Conservation (phyloP, 2,888 invertebrate genomes). For the Ennomos fuscantarius region DNA sequence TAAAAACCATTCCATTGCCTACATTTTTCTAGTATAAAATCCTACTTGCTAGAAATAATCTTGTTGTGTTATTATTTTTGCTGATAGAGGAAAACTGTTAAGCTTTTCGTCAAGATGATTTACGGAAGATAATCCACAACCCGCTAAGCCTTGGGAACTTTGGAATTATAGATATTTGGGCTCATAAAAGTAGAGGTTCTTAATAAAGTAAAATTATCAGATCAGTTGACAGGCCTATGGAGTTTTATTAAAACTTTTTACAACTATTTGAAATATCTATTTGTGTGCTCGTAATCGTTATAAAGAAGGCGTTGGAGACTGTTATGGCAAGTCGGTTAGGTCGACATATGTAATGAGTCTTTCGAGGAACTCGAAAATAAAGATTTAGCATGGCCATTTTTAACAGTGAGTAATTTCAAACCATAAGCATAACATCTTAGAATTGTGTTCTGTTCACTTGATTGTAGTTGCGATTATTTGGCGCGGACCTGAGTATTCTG, state of each 20-base stretch:
- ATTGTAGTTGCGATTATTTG: constrained; percentile 61
- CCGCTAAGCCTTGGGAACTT: no score
- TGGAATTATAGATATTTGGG: no score
- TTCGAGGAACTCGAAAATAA: constrained; percentile 40
- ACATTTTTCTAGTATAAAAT: no score
- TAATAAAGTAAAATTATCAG: no score
- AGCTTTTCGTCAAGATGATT: no score
- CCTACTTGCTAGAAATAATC: no score
- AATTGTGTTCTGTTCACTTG: constrained; percentile 27
- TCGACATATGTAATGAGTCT: constrained; percentile 35
- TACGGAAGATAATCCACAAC: no score
- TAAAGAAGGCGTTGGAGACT: constrained; percentile 37
- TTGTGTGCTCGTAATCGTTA: constrained; percentile 19
- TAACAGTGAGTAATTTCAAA: constrained; percentile 24
- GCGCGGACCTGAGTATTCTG: constrained; percentile 71
- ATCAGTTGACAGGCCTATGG: neutral
- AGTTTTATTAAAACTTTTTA: neutral
- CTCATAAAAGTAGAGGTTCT: no score
- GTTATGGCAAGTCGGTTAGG: constrained; percentile 34
- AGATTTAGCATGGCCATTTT: constrained; percentile 11
- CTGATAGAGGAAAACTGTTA: no score
- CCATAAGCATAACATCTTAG: constrained; percentile 25
- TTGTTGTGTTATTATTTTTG: no score
- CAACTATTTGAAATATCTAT: constrained; percentile 7
- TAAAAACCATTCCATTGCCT: no score